A percentile compares a stretch with the other conserved stretches of the same genome.
phyloP scores from a whole-genome alignment of 2,797 vertebrate species.

The Tarsius wallacei region DNA sequence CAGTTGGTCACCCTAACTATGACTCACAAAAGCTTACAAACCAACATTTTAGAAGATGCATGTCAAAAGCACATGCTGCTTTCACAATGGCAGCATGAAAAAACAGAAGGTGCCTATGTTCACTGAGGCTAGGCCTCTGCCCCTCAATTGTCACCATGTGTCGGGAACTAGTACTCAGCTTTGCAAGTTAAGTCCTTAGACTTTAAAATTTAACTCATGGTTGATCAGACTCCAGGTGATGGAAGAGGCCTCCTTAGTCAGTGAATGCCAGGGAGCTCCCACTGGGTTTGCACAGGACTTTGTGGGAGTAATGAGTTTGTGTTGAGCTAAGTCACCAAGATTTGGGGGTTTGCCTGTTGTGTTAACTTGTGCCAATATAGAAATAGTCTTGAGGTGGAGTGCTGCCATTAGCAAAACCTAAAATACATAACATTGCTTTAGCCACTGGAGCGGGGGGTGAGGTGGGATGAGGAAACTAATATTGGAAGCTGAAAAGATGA shows the following conservation, averaged over 20 bases:
- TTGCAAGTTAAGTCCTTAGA: background rate
- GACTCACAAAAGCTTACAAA: slow-evolving; percentile 21
- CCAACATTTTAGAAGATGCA: background rate
- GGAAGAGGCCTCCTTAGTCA: background rate
- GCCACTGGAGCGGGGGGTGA: background rate
- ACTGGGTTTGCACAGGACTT: background rate
- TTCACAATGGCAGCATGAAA: background rate
- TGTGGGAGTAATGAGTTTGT: background rate
- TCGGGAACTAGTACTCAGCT: background rate
- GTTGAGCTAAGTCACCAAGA: background rate
- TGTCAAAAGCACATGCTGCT: background rate
- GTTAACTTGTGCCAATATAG: background rate
- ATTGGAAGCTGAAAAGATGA: background rate
- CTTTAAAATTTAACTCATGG: background rate
- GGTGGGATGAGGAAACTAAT: background rate
- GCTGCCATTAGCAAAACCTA: background rate
- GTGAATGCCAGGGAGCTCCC: background rate
- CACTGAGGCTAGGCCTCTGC: background rate
- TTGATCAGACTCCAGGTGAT: background rate
- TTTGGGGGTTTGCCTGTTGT: background rate
- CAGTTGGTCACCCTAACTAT: background rate
- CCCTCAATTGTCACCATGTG: background rate
- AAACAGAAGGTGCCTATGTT: background rate
- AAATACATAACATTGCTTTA: background rate
- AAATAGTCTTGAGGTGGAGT: background rate